These are phyloP conservation scores for Carassius gibelio DNA, from an alignment of 2,113 vertebrate species.

Conservation along the genomic window DNA sequence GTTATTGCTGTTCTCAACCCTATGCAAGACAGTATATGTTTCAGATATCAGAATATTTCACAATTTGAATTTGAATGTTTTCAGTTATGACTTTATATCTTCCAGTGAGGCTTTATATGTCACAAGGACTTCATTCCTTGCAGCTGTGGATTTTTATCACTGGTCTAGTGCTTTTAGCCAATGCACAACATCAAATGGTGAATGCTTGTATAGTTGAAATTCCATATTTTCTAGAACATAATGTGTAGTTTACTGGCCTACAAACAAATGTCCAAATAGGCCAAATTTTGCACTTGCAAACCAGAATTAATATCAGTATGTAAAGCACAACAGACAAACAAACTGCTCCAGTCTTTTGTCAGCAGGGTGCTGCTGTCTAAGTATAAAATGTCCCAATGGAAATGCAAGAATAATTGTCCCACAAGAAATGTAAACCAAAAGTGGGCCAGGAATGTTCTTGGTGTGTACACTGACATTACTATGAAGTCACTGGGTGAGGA, in stretches of 20 bases:
- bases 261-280: neutral
- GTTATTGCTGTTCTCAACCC: neutral
- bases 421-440: conserved; percentile 38
- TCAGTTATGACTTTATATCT: neutral
- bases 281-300: conserved; percentile 1
- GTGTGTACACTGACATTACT: conserved; percentile 39
- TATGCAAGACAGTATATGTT: neutral
- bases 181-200: neutral
- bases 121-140: neutral
- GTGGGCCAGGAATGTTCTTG: conserved; percentile 32
- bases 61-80: too few relatives aligned
- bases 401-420: conserved; percentile 39
- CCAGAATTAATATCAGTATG: neutral
- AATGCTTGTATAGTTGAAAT: neutral
- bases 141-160: neutral
- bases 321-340: neutral
- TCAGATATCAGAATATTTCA: neutral
- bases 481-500: conserved; percentile 42
- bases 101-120: neutral
- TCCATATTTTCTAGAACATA: neutral
- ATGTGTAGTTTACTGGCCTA: neutral
- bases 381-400: conserved; percentile 47
- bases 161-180: neutral
- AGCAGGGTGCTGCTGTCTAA: conserved; percentile 35
- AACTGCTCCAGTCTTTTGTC: conserved; percentile 26